Evolutionary conservation across 2,888 invertebrate genomes (phyloP).

Genomic region (Stramonita haemastoma): DNA sequence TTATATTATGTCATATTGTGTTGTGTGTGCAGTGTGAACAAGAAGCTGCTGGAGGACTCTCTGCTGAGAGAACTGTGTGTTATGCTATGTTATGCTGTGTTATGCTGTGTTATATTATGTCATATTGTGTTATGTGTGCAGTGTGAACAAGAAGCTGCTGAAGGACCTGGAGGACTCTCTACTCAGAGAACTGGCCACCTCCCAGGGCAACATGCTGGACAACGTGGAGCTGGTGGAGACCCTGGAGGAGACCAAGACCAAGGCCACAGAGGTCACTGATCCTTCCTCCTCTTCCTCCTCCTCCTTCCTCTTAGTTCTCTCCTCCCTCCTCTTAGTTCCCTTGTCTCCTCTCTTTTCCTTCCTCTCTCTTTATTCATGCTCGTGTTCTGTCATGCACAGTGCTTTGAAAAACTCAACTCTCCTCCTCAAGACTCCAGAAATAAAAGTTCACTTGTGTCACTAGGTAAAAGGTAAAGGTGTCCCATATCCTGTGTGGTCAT

Average conservation of each 20-base stretch:
- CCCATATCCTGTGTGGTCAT: too few species aligned
- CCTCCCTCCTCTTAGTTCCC: not conserved
- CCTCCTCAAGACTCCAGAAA: too few species aligned
- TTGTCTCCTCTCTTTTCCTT: not conserved
- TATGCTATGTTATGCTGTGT: not conserved
- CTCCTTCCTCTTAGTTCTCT: too few species aligned
- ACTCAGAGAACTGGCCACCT: slow-evolving; percentile 89
- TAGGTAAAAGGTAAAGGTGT: too few species aligned
- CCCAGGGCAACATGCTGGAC: slow-evolving; percentile 94
- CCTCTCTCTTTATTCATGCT: not conserved
- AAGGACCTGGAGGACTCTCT: slow-evolving; percentile 91
- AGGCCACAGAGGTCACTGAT: slow-evolving; percentile 86
- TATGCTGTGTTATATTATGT: not conserved
- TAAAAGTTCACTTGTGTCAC: too few species aligned
- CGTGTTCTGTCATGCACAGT: too few species aligned
- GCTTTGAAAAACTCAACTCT: too few species aligned
- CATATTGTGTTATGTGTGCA: slow-evolving; percentile 48
- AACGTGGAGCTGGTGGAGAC: slow-evolving; percentile 91
- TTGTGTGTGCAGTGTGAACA: slow-evolving; percentile 83
- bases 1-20: not conserved
- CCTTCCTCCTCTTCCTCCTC: too few species aligned
- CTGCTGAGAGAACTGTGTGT: slow-evolving; percentile 82
- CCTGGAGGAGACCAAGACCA: slow-evolving; percentile 91
- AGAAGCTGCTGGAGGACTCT: slow-evolving; percentile 90
- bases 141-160: slow-evolving; percentile 89